Evolutionary conservation across 2,797 vertebrate genomes (phyloP).

Genomic region (Lacerta bilineata): DNA sequence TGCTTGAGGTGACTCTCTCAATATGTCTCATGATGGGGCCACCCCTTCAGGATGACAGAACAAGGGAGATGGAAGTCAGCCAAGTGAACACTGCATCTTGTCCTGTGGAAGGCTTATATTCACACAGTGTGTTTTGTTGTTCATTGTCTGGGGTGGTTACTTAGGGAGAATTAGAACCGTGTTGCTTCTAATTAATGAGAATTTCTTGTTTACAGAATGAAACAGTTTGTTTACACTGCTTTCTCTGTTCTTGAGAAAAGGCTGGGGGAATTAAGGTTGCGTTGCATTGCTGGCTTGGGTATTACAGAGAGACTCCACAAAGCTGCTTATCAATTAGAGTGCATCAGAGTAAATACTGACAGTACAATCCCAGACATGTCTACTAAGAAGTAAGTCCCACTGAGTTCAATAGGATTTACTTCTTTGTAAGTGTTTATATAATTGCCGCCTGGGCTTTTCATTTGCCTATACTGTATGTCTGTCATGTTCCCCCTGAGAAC

Average conservation of each 20-base stretch:
- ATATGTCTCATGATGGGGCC: no score
- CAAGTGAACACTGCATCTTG: neutral
- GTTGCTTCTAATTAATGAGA: neutral
- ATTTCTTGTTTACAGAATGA: constrained; percentile 12
- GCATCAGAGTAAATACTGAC: constrained; percentile 36
- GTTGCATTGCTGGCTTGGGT: neutral
- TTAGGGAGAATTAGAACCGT: neutral
- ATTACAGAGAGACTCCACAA: neutral
- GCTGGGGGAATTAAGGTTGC: constrained; percentile 26
- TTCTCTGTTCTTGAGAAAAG: constrained; percentile 36
- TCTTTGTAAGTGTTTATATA: neutral
- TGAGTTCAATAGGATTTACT: neutral
- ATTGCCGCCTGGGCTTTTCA: constrained; percentile 32
- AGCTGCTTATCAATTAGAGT: constrained; percentile 18
- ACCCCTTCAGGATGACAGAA: neutral
- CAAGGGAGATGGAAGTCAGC: constrained; percentile 32
- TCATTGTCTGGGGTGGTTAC: neutral
- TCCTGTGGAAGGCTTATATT: neutral
- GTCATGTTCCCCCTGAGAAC: constrained; percentile 42
- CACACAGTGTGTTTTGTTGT: neutral
- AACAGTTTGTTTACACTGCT: constrained; percentile 6
- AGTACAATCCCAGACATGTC: neutral
- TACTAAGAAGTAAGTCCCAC: neutral
- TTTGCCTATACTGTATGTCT: constrained; percentile 25
- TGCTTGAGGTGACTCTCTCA: no score